Evolutionary conservation across 2,888 invertebrate genomes (phyloP).

Genomic region (Drosophila fungiperda): DNA sequence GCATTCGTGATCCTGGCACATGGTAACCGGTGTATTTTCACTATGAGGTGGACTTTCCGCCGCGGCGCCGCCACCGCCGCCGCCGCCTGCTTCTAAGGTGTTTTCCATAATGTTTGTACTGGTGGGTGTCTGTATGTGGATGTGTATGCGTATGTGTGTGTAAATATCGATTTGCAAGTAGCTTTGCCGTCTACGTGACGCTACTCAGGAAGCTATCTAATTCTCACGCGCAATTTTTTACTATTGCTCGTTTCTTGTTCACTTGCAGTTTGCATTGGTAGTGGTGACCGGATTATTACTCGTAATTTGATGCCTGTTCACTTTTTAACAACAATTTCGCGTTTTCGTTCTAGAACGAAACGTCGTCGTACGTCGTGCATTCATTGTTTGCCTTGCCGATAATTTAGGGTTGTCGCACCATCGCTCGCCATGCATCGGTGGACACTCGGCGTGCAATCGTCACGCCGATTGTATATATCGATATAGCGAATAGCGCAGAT

Average conservation of each 20-base stretch:
- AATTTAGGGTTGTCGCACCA: conserved; percentile 48
- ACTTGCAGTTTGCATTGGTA: conserved; percentile 49
- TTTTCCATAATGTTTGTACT: conserved; percentile 66
- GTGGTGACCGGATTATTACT: conserved; percentile 44
- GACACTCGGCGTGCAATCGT: neutral
- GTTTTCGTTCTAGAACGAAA: conserved; percentile 63
- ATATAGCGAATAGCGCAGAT: conserved; percentile 18
- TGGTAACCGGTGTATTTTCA: conserved; percentile 58
- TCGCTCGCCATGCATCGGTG: conserved; percentile 20
- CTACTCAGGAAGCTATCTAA: conserved; percentile 68
- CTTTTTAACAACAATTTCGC: conserved; percentile 63
- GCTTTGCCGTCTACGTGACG: conserved; percentile 76
- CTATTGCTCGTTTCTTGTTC: conserved; percentile 26
- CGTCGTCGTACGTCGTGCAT: conserved; percentile 59
- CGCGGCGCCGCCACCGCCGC: conserved; percentile 25
- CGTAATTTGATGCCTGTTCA: conserved; percentile 40
- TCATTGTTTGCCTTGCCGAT: conserved; percentile 64
- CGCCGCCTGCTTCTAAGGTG: conserved; percentile 57
- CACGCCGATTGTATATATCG: neutral
- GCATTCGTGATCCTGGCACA: conserved; percentile 46
- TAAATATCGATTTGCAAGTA: conserved; percentile 69
- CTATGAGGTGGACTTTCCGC: conserved; percentile 28
- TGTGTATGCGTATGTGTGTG: conserved; percentile 37
- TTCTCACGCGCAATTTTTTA: conserved; percentile 60
- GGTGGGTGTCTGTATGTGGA: conserved; percentile 44